These are phyloP conservation scores for Temnothorax curvispinosus DNA, from an alignment of 1,140 invertebrate species.

Conservation along the genomic window DNA sequence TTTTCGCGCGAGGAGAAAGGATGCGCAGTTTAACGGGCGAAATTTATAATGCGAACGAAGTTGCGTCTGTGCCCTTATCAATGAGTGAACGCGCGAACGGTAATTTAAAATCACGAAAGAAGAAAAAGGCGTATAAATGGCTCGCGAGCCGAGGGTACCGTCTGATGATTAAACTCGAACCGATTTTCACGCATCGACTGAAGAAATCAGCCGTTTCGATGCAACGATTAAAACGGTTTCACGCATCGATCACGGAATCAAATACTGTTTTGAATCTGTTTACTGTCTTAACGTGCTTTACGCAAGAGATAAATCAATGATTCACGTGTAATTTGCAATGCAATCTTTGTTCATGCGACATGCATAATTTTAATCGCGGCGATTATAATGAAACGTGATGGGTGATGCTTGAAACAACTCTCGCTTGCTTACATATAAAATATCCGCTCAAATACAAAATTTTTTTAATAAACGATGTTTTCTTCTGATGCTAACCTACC, in stretches of 20 bases:
- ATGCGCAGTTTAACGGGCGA: conserved; percentile 2
- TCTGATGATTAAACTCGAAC: not conserved
- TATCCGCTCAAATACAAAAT: not conserved
- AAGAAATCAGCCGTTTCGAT: not conserved
- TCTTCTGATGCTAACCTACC: not conserved
- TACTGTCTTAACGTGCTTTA: not conserved
- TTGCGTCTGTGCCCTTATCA: conserved; percentile 38
- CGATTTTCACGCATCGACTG: not conserved
- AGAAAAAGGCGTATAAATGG: not conserved
- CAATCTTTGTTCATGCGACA: conserved; percentile 25
- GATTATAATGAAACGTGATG: conserved; percentile 31
- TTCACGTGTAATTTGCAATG: conserved; percentile 46
- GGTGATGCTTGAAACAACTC: not conserved
- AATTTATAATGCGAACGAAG: conserved; percentile 25
- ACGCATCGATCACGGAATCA: not conserved
- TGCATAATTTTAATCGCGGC: conserved; percentile 44
- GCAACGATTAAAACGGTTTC: not conserved
- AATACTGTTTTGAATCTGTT: not conserved
- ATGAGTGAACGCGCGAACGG: not conserved
- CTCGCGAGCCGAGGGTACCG: conserved; percentile 11
- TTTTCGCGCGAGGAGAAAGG: conserved; percentile 65
- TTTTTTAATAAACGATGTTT: not conserved
- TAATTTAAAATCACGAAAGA: conserved; percentile 7
- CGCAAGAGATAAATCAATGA: conserved; percentile 49
- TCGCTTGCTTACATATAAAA: conserved; percentile 5